Evolutionary conservation across 1,140 invertebrate species (phyloP), one percentile per base, ranked within the genome.

Genomic region (Drosophila mojavensis): DNA sequence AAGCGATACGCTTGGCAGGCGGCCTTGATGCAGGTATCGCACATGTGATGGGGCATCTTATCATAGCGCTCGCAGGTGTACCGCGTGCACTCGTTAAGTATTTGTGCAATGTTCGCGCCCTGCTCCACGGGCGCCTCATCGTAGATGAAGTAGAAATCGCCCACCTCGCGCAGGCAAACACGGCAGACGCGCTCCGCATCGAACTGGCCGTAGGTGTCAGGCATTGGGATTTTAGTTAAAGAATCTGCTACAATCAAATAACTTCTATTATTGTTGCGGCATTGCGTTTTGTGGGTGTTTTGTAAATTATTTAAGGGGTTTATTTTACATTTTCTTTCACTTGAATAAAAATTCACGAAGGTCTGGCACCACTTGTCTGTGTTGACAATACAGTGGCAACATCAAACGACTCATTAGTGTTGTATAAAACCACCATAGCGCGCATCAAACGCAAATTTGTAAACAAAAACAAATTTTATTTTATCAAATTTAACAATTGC

Each of bases 1-100:
- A 92, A 92, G 28, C 85, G 76, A 36, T 79, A 92, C 43, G 91
- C 91, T n/a, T 71, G 67, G 20, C 81, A 75, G 13, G 91, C 91
- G 0, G 65, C 74, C 24, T 78, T 81, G 20, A 81, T 77, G 51
- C 91, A 92, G 5, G 50, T 50, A 41, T 58, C 65, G 50, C 91
- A 92, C 71, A 92, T 90, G 47, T 90, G 67, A 41, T 76, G 66
- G 10, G 91, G 91, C 75, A 91, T 71, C 11, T 80, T 75, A 20
- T 86, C 82, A 17, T 81, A 70, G 4, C 78, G 65, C 20, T 80
- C 73, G 39, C 89, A 85, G n/a, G 67, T 80, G 58, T 91, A 89
- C 1, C 72, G 59, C 6, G 88, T 90, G 50, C 91, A 91, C 60
- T 91, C 91, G 41, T 86, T 77, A 0, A 92, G 66, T 39, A 92